These are phyloP conservation scores for Symphodus melops DNA, from an alignment of 2,113 vertebrate genomes.

Conservation along the genomic window DNA sequence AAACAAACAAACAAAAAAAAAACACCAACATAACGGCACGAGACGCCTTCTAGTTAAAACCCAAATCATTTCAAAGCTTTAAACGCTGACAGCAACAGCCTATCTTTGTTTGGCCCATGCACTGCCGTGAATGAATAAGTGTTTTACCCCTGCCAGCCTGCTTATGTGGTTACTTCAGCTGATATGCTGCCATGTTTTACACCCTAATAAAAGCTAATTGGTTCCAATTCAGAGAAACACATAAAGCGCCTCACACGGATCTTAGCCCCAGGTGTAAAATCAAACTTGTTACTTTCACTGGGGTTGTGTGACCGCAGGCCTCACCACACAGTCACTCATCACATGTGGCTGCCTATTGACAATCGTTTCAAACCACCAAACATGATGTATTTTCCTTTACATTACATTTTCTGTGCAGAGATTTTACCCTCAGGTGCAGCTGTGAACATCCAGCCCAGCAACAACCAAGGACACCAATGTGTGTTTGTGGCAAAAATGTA, in stretches of 20 bases:
- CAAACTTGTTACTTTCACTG: slow-evolving; percentile 64
- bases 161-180: slow-evolving; percentile 66
- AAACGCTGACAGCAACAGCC: slow-evolving; percentile 63
- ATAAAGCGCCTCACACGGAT: slow-evolving; percentile 68
- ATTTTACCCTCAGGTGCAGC: slow-evolving; percentile 35
- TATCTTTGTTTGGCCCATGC: slow-evolving; percentile 65
- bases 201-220: slow-evolving; percentile 76
- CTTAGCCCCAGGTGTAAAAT: slow-evolving; percentile 71
- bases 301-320: slow-evolving; percentile 54
- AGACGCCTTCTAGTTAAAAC: slow-evolving; percentile 62
- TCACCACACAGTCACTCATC: slow-evolving; percentile 48
- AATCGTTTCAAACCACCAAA: slow-evolving; percentile 34
- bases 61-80: slow-evolving; percentile 59
- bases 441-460: slow-evolving; percentile 49
- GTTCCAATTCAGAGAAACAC: slow-evolving; percentile 70
- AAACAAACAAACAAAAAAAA: slow-evolving; percentile 23
- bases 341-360: slow-evolving; percentile 45
- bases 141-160: slow-evolving; percentile 46
- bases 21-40: slow-evolving; percentile 56
- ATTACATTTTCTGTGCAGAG: slow-evolving; percentile 23
- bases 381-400: slow-evolving; percentile 25
- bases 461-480: slow-evolving; percentile 3
- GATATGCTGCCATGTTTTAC: slow-evolving; percentile 76
- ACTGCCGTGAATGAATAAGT: slow-evolving; percentile 60
- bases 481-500: slow-evolving; percentile 9